Base-by-base conservation (phyloP, 2,888 invertebrate genomes). In the Liposcelis brunnea region DNA sequence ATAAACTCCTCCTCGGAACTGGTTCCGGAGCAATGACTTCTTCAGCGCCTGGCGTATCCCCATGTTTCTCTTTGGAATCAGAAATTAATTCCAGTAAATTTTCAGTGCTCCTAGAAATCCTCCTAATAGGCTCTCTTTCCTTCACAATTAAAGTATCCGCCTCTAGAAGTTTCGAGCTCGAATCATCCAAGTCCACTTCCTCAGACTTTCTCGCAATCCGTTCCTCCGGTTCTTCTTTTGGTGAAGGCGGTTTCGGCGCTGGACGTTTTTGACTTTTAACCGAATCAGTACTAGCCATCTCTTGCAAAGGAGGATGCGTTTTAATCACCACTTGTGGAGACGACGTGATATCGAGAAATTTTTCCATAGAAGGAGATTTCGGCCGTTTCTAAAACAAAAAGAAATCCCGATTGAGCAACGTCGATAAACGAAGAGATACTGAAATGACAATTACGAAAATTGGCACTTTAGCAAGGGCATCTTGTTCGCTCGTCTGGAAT, bases 1-100 rank as follows among this genome's bases (percentile, higher is more conserved):
- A 83, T 51, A 84, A 68, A 46, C 73, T 75, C 53, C 77, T 69
- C 42, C 80, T 69, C 1, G 81, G 77, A 1, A 73, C 72, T 6
- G 79, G 75, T 58, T 81, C 81, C 1, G 79, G 77, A 15, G 21
- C 40, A 38, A 37, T 46, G 42, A 46, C 45, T 2, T 26, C 12
- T 15, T 19, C 45, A 19, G 2, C 34, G 12, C 48, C 26, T 4
- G 26, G 5, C 26, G 4, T 8, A 26, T 26, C 26, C 26, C n/a
- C n/a, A n/a, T n/a, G n/a, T n/a, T n/a, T n/a, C n/a, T n/a, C n/a
- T n/a, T n/a, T n/a, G n/a, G n/a, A n/a, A 26, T 26, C 26, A 4
- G 4, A 4, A 4, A 26, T 26, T 6, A 40, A 21, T 18, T 40
- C 40, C 40, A 40, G 11, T 7, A 40, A n/a, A 19, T 40, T 40